Base-by-base conservation (phyloP, 2,797 vertebrate genomes). In the Pagetopsis macropterus region DNA sequence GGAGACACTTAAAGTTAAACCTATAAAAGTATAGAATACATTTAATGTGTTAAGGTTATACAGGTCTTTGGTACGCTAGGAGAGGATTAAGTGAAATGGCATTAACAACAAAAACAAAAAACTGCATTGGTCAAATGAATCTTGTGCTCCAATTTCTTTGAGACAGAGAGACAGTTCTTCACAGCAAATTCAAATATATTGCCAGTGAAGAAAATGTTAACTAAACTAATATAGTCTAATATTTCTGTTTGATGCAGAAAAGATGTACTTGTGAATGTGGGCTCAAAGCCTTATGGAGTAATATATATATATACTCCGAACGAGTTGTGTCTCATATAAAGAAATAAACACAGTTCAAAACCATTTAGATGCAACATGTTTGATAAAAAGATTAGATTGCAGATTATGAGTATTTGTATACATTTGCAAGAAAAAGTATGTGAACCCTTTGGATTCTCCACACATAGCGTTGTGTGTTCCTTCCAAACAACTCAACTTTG, bases 351-450 rank as follows among this genome's bases (percentile, higher is more conserved):
- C 27, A 5, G 27, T 83, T 75, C 74, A 87, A 87, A 61, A 37
- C 52, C 79, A 89, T 89, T 89, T 84, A 86, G 72, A 90, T 87
- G 88, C 83, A 89, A 81, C 83, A 85, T 72, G 72, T 86, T 70
- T 68, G 77, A 89, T 87, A 91, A 91, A 92, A 70, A 89, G 79
- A 93, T 92, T 84, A 82, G 59, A 88, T 65, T 76, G 82, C 78
- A 90, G 72, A 91, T 90, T 85, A 89, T 90, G 83, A 88, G 84
- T 80, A 85, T 89, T 91, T 87, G 77, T 74, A 72, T 82, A 21
- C 21, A 21, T 21, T 21, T 21, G 21, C 21, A 21, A 21, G 21
- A 21, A 21, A 21, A 21, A 21, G 21, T 21, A 21, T 21, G 21
- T 21, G 21, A 21, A 21, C 21, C 21, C 21, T 21, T 21, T 21